Evolutionary conservation across 2,113 vertebrate genomes (phyloP), one percentile per base, ranked within the genome.

Genomic region (Capreolus pygargus): DNA sequence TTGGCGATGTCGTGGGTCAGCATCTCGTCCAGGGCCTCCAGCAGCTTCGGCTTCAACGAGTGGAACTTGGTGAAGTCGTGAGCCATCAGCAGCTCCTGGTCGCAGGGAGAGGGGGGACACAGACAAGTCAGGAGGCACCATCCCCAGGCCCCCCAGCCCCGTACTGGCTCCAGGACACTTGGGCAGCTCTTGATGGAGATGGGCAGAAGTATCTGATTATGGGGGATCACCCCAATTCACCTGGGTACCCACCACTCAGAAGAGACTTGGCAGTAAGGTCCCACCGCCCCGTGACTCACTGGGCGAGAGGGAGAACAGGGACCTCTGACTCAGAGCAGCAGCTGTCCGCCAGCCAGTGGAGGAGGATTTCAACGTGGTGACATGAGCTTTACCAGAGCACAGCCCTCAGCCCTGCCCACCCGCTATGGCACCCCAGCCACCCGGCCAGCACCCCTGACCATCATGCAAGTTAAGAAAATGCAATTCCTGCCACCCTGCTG

Each of bases 1-100:
- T 99, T 99, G 96, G 99, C 99, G 3, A 99, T 99, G 98, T 99
- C 99, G 0, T 78, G 64, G 0, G 99, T 98, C 95, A 99, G 97
- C 96, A 99, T 97, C 98, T 99, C 99, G 15, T 99, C 99, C 98
- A 99, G 94, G 5, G 98, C 98, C 0, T 98, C 98, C 99, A 99
- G 99, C 98, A 99, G 98, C 90, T 99, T 99, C 0, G 99, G 99
- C 98, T 99, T 99, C 97, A 99, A 54, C 1, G 99, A 98, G 96
- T 99, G 99, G 98, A 99, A 99, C 97, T 99, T 99, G 97, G 98
- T 99, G 98, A 99, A 99, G 97, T 99, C 99, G 0, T 99, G 99
- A 19, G 98, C 99, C 99, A 99, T 99, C 86, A 99, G 98, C 98
- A 99, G 98, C 92, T 99, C 99, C 99, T 99, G 97, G 10, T 70